Conservation (phyloP, 2,113 vertebrate genomes). For the Oostethus manadensis region DNA sequence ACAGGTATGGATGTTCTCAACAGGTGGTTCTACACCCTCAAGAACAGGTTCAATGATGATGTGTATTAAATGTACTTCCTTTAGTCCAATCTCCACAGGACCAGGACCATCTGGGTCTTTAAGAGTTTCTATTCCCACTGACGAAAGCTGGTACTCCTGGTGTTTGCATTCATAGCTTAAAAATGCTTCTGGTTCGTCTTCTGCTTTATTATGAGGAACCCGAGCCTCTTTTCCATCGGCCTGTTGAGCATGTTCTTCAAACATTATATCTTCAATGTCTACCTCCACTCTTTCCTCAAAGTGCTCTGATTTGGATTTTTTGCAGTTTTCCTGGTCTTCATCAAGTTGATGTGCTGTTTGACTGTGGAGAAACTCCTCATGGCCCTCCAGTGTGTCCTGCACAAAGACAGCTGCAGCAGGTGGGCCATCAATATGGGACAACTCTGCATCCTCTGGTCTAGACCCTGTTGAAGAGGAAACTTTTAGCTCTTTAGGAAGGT, state of each 20-base stretch:
- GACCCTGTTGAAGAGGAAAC: slow-evolving; percentile 27
- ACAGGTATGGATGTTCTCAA: not conserved
- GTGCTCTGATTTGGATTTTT: slow-evolving; percentile 23
- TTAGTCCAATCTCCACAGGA: slow-evolving; percentile 36
- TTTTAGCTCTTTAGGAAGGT: not conserved
- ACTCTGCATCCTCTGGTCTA: slow-evolving; percentile 43
- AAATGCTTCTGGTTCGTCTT: not conserved
- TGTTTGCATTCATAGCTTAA: not conserved
- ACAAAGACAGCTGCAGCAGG: slow-evolving; percentile 53
- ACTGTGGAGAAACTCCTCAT: slow-evolving; percentile 44
- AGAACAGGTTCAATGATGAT: slow-evolving; percentile 82
- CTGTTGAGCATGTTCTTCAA: not conserved
- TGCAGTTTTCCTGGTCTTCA: slow-evolving; percentile 27
- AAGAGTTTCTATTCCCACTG: not conserved
- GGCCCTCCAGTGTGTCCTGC: slow-evolving; percentile 56
- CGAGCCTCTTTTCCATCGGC: not conserved
- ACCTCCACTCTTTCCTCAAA: not conserved
- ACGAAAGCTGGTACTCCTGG: slow-evolving; percentile 9
- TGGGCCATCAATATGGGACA: slow-evolving; percentile 69
- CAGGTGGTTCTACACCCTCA: slow-evolving; percentile 68
- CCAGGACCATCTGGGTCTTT: slow-evolving; percentile 14
- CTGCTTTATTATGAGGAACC: not conserved
- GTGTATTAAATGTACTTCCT: slow-evolving; percentile 40
- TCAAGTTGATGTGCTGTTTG: not conserved
- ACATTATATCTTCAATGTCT: not conserved